Evolutionary conservation across 2,888 invertebrate genomes (phyloP), one percentile per base, ranked within the genome.

Genomic region (Limnephilus rhombicus): DNA sequence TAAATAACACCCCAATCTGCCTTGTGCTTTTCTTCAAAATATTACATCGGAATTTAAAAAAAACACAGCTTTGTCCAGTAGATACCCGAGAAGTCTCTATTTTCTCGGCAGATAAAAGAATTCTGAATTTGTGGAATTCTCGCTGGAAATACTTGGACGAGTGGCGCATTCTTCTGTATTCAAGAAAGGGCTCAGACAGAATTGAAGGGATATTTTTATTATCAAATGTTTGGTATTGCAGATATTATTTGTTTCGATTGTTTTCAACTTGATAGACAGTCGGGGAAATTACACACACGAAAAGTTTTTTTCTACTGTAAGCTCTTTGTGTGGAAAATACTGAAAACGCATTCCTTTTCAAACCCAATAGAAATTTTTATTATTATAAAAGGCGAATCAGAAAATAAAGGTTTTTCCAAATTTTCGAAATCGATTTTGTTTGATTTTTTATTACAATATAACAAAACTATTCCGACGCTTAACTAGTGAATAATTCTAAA

Each of bases 81-180:
- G 82, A 18, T 68, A 68, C 24, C 68, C 68, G 34, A 82, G 82
- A 82, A 9, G 82, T 82, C 82, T 34, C 82, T 29, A 31, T 82
- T 82, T 34, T 82, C 82, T 82, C 82, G 82, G 82, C 34, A 34
- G 82, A 45, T n/a, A 82, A 34, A 34, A 82, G 34, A 90, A 90
- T 90, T 90, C 85, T 85, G 90, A 41, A 49, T 81, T 90, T 90
- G 90, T 90, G 90, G 82, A 83, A 85, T 90, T 90, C 68, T 90
- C 85, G 41, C 41, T 37, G 90, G 31, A 68, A 85, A 85, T 83
- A 82, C 85, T 80, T 85, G 85, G 85, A 49, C 90, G 82, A 85
- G 68, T 90, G 85, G 85, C 37, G 85, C 90, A 90, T 90, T 82
- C 82, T 82, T 82, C 34, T 82, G 15, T 31, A 82, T 34, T 18